Conservation (phyloP, 2,888 invertebrate genomes). For the Dolichomitus sp. region DNA sequence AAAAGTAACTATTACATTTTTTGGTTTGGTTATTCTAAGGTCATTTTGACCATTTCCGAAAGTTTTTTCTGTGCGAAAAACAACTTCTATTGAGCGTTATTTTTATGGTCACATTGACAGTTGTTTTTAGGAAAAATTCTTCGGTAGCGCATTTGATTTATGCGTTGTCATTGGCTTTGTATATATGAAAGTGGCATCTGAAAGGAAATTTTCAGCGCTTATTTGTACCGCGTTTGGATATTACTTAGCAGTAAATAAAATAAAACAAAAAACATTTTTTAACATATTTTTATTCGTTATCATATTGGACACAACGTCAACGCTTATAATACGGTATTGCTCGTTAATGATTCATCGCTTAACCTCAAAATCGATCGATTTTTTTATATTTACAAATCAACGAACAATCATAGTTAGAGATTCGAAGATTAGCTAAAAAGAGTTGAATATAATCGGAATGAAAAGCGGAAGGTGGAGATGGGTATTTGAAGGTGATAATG, state of each 20-base stretch:
- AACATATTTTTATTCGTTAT: background rate
- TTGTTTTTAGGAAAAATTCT: too few relatives aligned
- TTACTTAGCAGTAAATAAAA: background rate
- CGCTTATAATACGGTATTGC: conserved; percentile 11
- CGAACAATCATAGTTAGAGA: conserved; percentile 40
- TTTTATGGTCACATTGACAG: too few relatives aligned
- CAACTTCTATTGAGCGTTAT: too few relatives aligned
- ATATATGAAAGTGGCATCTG: background rate
- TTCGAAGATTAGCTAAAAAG: conserved; percentile 20
- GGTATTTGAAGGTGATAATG: conserved; percentile 70
- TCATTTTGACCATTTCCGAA: too few relatives aligned
- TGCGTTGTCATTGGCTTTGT: too few relatives aligned
- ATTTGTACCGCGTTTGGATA: background rate
- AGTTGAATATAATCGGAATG: background rate
- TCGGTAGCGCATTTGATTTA: too few relatives aligned
- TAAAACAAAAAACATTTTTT: background rate
- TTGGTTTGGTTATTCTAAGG: too few relatives aligned
- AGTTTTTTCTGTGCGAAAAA: too few relatives aligned
- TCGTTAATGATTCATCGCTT: background rate
- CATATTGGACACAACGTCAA: background rate
- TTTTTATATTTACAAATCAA: conserved; percentile 22
- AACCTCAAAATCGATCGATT: background rate
- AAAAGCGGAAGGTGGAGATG: background rate
- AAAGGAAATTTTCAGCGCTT: background rate
- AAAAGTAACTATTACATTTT: too few relatives aligned